A percentile compares a stretch with the other conserved stretches of the same genome.
Evolutionary conservation across 2,888 invertebrate genomes (phyloP).

Genomic region (Papilio gigon): DNA sequence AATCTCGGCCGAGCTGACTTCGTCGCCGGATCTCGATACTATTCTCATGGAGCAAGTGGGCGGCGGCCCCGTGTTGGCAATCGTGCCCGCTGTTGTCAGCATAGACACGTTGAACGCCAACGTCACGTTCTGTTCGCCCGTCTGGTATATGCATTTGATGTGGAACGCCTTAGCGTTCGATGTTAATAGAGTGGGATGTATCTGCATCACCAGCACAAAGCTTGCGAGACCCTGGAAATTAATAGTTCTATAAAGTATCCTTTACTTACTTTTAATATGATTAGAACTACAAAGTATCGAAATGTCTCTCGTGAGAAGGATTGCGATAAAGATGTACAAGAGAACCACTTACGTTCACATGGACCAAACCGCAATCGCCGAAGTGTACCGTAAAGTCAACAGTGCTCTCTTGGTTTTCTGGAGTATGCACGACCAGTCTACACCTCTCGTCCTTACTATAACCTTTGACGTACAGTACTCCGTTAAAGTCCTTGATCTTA

Average conservation of each 20-base stretch:
- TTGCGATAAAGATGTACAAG: background rate
- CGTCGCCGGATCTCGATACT: constrained; percentile 91
- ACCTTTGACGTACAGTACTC: constrained; percentile 95
- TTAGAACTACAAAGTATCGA: background rate
- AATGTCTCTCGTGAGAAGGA: background rate
- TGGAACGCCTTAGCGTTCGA: constrained; percentile 98
- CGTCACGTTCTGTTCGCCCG: constrained; percentile 95
- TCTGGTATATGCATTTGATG: constrained; percentile 97
- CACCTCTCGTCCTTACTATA: constrained; percentile 97
- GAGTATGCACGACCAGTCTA: constrained; percentile 89
- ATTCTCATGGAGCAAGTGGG: constrained; percentile 96
- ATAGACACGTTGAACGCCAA: constrained; percentile 97
- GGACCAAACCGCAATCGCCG: constrained; percentile 95
- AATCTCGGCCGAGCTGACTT: constrained; percentile 95
- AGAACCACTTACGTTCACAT: constrained; percentile 88
- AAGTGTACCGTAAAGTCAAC: constrained; percentile 94
- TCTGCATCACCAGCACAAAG: constrained; percentile 96
- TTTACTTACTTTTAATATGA: background rate
- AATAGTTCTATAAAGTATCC: constrained; percentile 22
- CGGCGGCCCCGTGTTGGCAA: constrained; percentile 96
- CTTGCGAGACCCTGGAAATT: constrained; percentile 90
- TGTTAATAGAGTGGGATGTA: constrained; percentile 97
- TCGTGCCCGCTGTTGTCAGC: constrained; percentile 96
- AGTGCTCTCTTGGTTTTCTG: constrained; percentile 85
- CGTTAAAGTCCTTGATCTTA: constrained; percentile 91